These are phyloP conservation scores for Platycheirus albimanus DNA, from an alignment of 2,888 invertebrate species.

Conservation along the genomic window DNA sequence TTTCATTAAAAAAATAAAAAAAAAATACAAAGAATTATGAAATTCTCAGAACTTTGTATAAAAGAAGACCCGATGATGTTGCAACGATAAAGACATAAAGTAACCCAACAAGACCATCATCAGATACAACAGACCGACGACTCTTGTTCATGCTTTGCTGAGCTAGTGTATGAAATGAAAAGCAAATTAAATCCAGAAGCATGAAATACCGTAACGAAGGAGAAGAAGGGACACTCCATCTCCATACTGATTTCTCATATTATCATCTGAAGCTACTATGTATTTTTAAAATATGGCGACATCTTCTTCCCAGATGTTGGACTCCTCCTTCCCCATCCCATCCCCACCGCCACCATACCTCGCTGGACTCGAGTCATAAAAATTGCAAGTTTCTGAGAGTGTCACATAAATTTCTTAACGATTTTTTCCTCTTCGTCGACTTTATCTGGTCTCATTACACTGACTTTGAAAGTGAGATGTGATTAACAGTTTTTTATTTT, in stretches of 20 bases:
- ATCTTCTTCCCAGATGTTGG: slow-evolving; percentile 49
- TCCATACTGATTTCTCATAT: too few relatives aligned
- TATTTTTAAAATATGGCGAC: slow-evolving; percentile 35
- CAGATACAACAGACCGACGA: slow-evolving; percentile 17
- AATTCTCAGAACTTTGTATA: slow-evolving; percentile 8
- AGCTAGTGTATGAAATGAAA: slow-evolving; percentile 8
- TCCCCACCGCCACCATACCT: too few relatives aligned
- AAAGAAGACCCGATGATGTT: slow-evolving; percentile 2
- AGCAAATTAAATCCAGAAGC: slow-evolving; percentile 52
- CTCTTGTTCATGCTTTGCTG: slow-evolving; percentile 51
- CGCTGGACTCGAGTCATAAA: slow-evolving; percentile 43
- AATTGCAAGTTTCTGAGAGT: slow-evolving; percentile 29
- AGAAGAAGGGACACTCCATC: slow-evolving; percentile 33
- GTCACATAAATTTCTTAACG: slow-evolving; percentile 41
- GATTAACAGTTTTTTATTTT: slow-evolving; percentile 31
- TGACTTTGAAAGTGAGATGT: slow-evolving; percentile 68
- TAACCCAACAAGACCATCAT: background rate
- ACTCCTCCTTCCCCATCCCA: background rate
- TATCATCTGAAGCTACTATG: slow-evolving; percentile 5
- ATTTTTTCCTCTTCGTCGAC: slow-evolving; percentile 36
- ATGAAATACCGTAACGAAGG: slow-evolving; percentile 33
- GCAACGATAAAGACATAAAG: slow-evolving; percentile 20
- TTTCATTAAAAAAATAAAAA: slow-evolving; percentile 23
- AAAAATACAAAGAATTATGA: too few relatives aligned
- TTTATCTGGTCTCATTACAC: slow-evolving; percentile 45